These are phyloP conservation scores for Melanotaenia parkinsoni DNA, from an alignment of 2,797 vertebrate genomes.

Conservation along the genomic window DNA sequence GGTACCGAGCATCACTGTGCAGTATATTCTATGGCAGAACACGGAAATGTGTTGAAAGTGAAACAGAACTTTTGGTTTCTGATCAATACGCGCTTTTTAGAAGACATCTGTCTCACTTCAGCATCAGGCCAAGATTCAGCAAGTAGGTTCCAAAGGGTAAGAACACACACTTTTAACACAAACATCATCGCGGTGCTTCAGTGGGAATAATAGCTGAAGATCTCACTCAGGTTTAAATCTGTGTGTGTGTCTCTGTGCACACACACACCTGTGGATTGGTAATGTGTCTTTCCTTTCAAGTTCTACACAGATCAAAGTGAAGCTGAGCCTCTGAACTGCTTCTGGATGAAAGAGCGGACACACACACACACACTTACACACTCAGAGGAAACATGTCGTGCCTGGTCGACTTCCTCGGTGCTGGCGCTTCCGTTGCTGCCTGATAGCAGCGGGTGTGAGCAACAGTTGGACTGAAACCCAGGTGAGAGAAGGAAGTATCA, in stretches of 20 bases:
- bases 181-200: constrained; percentile 40
- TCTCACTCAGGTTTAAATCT: constrained; percentile 37
- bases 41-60: not conserved
- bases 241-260: constrained; percentile 7
- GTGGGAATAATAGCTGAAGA: constrained; percentile 43
- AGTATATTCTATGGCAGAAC: not conserved
- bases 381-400: not conserved
- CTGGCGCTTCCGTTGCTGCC: constrained; percentile 9
- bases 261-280: constrained; percentile 61
- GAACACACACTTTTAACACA: constrained; percentile 34
- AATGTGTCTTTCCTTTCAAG: constrained; percentile 47
- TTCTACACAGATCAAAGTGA: constrained; percentile 68
- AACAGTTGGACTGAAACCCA: constrained; percentile 51
- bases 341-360: constrained; percentile 30
- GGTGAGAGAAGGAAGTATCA: constrained; percentile 52
- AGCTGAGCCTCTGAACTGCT: constrained; percentile 53
- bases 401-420: constrained; percentile 15
- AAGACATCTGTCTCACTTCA: constrained; percentile 11
- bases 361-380: constrained; percentile 14
- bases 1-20: not conserved
- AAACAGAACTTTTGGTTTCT: constrained; percentile 16
- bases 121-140: constrained; percentile 15
- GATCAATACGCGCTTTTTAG: constrained; percentile 27
- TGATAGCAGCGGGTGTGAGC: constrained; percentile 34
- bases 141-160: constrained; percentile 33